Evolutionary conservation across 2,113 vertebrate species (phyloP).

Genomic region (Fulmarus glacialis): DNA sequence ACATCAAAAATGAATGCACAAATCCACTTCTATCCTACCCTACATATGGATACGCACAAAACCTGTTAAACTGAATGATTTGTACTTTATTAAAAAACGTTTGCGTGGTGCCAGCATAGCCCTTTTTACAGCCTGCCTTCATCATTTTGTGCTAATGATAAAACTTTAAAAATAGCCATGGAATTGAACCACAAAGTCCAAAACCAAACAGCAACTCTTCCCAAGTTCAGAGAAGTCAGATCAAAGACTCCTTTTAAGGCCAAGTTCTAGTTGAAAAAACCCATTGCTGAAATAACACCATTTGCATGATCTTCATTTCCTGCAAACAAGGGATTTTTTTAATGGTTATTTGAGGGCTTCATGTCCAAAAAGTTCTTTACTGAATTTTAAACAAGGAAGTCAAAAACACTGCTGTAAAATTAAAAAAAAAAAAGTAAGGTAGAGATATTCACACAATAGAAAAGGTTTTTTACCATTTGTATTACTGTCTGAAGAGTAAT

Average conservation of each 20-base stretch:
- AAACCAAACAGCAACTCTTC: background rate
- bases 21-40: background rate
- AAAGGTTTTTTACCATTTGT: background rate
- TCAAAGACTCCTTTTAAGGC: background rate
- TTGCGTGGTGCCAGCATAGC: background rate
- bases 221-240: background rate
- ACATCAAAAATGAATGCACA: background rate
- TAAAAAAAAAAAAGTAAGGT: background rate
- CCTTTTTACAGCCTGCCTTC: background rate
- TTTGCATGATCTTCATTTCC: background rate
- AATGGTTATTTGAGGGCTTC: background rate
- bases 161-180: background rate
- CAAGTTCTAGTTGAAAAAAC: background rate
- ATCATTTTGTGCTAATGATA: background rate
- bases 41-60: background rate
- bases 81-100: background rate
- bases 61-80: background rate
- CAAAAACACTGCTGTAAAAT: background rate
- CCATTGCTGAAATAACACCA: background rate
- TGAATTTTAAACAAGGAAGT: background rate
- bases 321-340: background rate
- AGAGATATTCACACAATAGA: background rate
- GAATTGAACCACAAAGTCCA: background rate
- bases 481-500: background rate
- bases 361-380: background rate